Base-by-base conservation (phyloP, 2,888 invertebrate genomes). In the Plebejus anna region DNA sequence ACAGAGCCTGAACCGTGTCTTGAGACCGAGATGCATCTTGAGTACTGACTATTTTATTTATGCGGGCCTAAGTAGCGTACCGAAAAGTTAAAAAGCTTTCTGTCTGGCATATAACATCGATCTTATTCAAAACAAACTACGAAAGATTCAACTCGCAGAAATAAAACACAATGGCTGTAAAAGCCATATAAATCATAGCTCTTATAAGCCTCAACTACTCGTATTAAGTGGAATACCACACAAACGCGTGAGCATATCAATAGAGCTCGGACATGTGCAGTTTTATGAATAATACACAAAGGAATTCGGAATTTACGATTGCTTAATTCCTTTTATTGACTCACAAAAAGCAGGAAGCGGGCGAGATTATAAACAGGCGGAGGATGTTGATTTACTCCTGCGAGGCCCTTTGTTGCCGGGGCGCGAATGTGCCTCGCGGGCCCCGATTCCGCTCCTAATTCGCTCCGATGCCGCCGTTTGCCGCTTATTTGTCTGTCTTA, bases 341-440 rank as follows among this genome's bases (percentile, higher is more conserved):
- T 80, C 77, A 91, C 90, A 92, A 92, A 91, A 90, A 90, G 86
- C 91, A 90, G 92, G 92, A 92, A 91, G 88, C 86, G 86, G 86
- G 88, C 86, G 88, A 87, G 90, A 91, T 91, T 91, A 91, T 89
- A 90, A 90, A 91, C 90, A 87, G 87, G 86, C 86, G 86, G 85
- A 88, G 89, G 91, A 90, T 91, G 91, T 90, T 89, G 91, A 91
- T 88, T 91, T 88, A 89, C 89, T 85, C 89, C 86, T 85, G 82
- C 82, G 80, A 81, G 80, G 81, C 81, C 83, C 87, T 86, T 88
- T 90, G 90, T 89, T 90, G 83, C 84, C 83, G 86, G 87, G 89
- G 86, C 82, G 87, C 87, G 88, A 89, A 88, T 87, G 89, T 84
- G 85, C 83, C 82, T 73, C 73, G 66, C 66, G 66, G 66, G 66